These are phyloP conservation scores for Melanotaenia boesemani DNA, from an alignment of 2,797 vertebrate genomes.

Conservation along the genomic window DNA sequence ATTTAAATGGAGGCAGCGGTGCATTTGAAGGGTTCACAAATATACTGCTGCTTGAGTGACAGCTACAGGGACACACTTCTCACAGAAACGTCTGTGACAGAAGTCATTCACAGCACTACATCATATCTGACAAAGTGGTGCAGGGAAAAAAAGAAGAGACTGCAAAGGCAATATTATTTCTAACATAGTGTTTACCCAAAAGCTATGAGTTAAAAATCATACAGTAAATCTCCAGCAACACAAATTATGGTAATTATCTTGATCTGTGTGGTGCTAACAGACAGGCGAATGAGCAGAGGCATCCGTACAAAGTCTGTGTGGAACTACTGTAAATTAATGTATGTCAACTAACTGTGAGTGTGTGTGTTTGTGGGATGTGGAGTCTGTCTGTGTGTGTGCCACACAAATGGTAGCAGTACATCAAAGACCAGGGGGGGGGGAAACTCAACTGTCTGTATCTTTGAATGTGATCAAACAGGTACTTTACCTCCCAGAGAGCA, in stretches of 20 bases:
- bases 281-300: constrained; percentile 16
- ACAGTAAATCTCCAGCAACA: not conserved
- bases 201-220: not conserved
- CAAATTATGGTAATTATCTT: constrained; percentile 16
- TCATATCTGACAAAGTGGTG: constrained; percentile 15
- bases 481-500: constrained; percentile 68
- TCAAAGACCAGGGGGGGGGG: constrained; percentile 63
- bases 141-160: not conserved
- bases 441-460: constrained; percentile 37
- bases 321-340: constrained; percentile 44
- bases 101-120: constrained; percentile 14
- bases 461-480: constrained; percentile 44
- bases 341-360: constrained; percentile 24
- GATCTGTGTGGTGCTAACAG: constrained; percentile 7
- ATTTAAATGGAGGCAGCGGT: constrained; percentile 54
- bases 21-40: constrained; percentile 52
- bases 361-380: constrained; percentile 29
- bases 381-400: constrained; percentile 17
- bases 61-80: constrained; percentile 45
- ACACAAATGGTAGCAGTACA: constrained; percentile 37
- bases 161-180: not conserved
- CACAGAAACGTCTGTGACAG: constrained; percentile 22
- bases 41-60: constrained; percentile 57
- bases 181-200: not conserved
- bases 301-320: constrained; percentile 31